Base-by-base conservation (phyloP, 2,888 invertebrate genomes). In the Augiades crinisus region DNA sequence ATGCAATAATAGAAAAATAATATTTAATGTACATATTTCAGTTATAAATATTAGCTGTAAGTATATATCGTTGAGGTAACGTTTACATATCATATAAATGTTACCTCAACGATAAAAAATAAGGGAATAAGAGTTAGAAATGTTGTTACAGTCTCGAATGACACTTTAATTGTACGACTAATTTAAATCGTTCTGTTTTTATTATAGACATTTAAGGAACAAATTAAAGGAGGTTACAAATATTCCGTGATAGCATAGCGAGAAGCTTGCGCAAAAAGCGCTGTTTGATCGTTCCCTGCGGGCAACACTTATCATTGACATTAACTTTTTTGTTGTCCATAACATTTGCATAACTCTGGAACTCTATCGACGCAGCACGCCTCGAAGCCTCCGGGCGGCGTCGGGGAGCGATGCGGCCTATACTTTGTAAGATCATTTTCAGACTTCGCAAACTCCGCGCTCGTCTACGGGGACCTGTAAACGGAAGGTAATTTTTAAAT, bases 261-360 rank as follows among this genome's bases (percentile, higher is more conserved):
- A 19, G 41, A 22, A 8, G 50, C 12, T 37, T 16, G 30, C 43
- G 13, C 13, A 36, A 45, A 53, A 45, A 55, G 38, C 53, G 44
- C 43, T 50, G 47, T 69, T 61, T 70, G 75, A 85, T 85, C 78
- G 79, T 63, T 69, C 85, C 87, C 86, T 59, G 59, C 79, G 73
- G 88, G 64, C 56, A 68, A 75, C 80, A 86, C 87, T 88, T 88
- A 88, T 88, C 88, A 85, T 84, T 81, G 86, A 80, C 85, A 84
- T 87, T 84, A 88, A 85, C 83, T 87, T 88, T 88, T 90, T 89
- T 87, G 86, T 85, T 86, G 87, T 88, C 88, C 85, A 87, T 90
- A 90, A 89, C 80, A 90, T 90, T 90, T 85, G 88, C 89, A 90
- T 90, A 90, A 79, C 82, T 81, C 79, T 75, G 74, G 78, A 81